Percentiles rank a stretch among this genome's conserved stretches.
Conservation (phyloP, 2,797 vertebrate genomes). For the Hoplostethus mediterraneus region DNA sequence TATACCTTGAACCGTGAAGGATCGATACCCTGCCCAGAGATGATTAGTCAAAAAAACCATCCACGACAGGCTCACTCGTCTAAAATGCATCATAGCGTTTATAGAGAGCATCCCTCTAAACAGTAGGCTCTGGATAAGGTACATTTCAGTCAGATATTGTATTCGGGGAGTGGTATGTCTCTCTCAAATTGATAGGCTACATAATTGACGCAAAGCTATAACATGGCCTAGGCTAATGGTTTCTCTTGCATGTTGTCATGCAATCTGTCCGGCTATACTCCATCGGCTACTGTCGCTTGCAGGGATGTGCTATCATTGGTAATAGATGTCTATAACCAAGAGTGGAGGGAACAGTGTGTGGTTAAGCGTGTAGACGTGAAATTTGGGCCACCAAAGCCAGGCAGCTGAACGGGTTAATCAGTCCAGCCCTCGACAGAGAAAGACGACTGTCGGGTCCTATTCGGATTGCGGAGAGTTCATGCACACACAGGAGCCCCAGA, state of each 20-base stretch:
- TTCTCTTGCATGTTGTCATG: slow-evolving; percentile 44
- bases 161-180: background rate
- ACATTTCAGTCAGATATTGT: background rate
- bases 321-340: slow-evolving; percentile 23
- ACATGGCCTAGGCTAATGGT: slow-evolving; percentile 64
- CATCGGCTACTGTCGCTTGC: slow-evolving; percentile 35
- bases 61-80: background rate
- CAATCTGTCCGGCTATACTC: slow-evolving; percentile 5
- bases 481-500: slow-evolving; percentile 35
- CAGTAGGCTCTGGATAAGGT: background rate
- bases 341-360: slow-evolving; percentile 43
- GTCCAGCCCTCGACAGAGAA: background rate
- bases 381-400: slow-evolving; percentile 61
- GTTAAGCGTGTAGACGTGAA: slow-evolving; percentile 43
- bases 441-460: slow-evolving; percentile 27
- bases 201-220: slow-evolving; percentile 34
- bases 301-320: slow-evolving; percentile 55
- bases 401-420: slow-evolving; percentile 46
- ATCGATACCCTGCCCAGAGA: slow-evolving; percentile 32
- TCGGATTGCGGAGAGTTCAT: slow-evolving; percentile 14
- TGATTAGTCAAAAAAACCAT: slow-evolving; percentile 37
- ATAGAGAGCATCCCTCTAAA: background rate
- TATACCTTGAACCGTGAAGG: background rate
- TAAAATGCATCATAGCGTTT: background rate
- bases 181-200: slow-evolving; percentile 4